Evolutionary conservation across 2,888 invertebrate genomes (phyloP).

Genomic region (Xiphydria camelus): DNA sequence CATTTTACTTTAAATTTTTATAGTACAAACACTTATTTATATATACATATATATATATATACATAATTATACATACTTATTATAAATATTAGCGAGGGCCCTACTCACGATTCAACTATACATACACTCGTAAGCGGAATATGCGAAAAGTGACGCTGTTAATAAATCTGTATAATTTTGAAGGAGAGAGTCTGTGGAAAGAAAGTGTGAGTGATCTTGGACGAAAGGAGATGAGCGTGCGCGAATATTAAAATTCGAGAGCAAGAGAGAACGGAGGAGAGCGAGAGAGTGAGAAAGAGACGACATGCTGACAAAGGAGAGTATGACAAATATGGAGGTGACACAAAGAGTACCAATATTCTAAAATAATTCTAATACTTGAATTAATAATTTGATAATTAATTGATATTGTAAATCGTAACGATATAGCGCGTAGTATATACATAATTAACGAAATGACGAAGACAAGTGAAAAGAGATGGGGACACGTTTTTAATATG

Average conservation of each 20-base stretch:
- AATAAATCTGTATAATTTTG: slow-evolving; percentile 23
- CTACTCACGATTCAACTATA: slow-evolving; percentile 57
- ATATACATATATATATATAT: slow-evolving; percentile 37
- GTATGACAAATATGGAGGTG: slow-evolving; percentile 31
- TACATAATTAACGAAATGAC: slow-evolving; percentile 46
- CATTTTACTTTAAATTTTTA: slow-evolving; percentile 50
- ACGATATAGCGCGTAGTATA: slow-evolving; percentile 53
- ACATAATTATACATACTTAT: slow-evolving; percentile 18
- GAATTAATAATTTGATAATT: slow-evolving; percentile 58
- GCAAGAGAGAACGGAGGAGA: slow-evolving; percentile 10
- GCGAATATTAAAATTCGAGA: slow-evolving; percentile 1
- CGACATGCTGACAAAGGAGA: slow-evolving; percentile 18
- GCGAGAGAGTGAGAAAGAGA: slow-evolving; percentile 18
- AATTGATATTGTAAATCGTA: slow-evolving; percentile 57
- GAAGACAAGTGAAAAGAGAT: slow-evolving; percentile 19
- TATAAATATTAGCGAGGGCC: slow-evolving; percentile 45
- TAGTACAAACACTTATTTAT: slow-evolving; percentile 56
- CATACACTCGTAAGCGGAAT: slow-evolving; percentile 19
- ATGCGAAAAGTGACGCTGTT: slow-evolving; percentile 19
- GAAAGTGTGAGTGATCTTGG: background rate
- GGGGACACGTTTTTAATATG: slow-evolving; percentile 43
- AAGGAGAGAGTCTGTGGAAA: background rate
- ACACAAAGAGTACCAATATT: slow-evolving; percentile 57
- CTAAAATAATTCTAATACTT: slow-evolving; percentile 58
- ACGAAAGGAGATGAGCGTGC: background rate